Base-by-base conservation (phyloP, 2,113 vertebrate species). In the Burhinus bistriatus region DNA sequence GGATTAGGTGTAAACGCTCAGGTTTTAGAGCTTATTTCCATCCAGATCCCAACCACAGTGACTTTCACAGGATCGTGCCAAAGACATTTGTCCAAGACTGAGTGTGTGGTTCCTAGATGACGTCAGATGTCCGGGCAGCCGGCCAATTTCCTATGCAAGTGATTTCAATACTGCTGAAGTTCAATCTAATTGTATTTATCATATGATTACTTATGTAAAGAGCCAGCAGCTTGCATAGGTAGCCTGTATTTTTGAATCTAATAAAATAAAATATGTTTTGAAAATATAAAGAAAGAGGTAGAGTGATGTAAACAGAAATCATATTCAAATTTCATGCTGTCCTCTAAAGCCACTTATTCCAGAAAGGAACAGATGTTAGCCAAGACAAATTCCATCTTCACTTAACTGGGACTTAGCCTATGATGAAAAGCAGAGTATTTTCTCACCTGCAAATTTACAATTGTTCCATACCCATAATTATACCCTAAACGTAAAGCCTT, bases 61-160 rank as follows among this genome's bases (percentile, higher is more conserved):
- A 93, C 93, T 94, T 93, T 91, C 87, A 83, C 27, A 73, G 62
- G 57, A n/a, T 61, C 51, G 44, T 79, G 89, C 84, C 95, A 96
- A 95, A 96, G 93, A 89, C 91, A 34, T 93, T 89, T 72, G 61
- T 92, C 89, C 93, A 96, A 64, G 86, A 38, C 13, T 0, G 15
- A 88, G 87, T 11, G 75, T 44, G 90, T 47, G 85, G 92, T 27
- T 93, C 92, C 87, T 83, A 49, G 18, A 42, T 95, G 96, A 96
- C 6, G 58, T 97, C 95, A 95, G 87, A 57, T 8, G 68, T 26
- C 95, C 3, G 45, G 96, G 96, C 92, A 94, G 66, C 1, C 54
- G 73, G 95, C 93, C 95, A 97, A 15, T 49, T 90, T 93, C 93
- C 93, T 91, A 85, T 95, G 92, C 92, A 96, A 95, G 85, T 16